Base-by-base conservation (phyloP, 1,140 invertebrate genomes). In the Cyclina sinensis region DNA sequence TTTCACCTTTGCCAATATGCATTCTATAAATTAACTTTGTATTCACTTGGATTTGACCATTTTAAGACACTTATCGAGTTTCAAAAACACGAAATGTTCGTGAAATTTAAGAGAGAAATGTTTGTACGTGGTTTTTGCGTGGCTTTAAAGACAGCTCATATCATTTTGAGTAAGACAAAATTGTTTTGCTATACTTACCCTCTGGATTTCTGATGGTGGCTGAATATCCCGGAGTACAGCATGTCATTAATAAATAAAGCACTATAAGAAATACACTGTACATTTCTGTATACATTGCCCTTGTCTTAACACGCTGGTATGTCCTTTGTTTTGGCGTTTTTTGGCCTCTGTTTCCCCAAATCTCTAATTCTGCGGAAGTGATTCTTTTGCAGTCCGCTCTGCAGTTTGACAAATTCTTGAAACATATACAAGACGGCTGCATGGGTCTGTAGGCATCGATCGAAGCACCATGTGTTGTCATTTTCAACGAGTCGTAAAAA, bases 141-240 rank as follows among this genome's bases (percentile, higher is more conserved):
- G n/a, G n/a, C n/a, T n/a, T n/a, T n/a, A n/a, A n/a, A n/a, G n/a
- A n/a, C n/a, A n/a, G n/a, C n/a, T n/a, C n/a, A n/a, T n/a, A n/a
- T n/a, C n/a, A n/a, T n/a, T n/a, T n/a, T n/a, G n/a, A n/a, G n/a
- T n/a, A n/a, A n/a, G n/a, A n/a, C n/a, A n/a, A n/a, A n/a, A n/a
- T n/a, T n/a, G n/a, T n/a, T n/a, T n/a, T n/a, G n/a, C n/a, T n/a
- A 57, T 51, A 78, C 74, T 5, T 21, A 78, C 74, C 74, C 24
- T 43, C 24, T 21, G 74, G 74, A 78, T 51, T 51, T 51, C 46
- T 78, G 30, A 78, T 37, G 14, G 46, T 18, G 12, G 74, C 74
- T 11, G 74, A 51, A 78, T 32, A 78, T 78, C 74, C 74, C 12
- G 0, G 74, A 35, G 48, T 48, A 78, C 46, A 78, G 27, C 16